Evolutionary conservation across 2,797 vertebrate genomes (phyloP), one percentile per base, ranked within the genome.

Genomic region (Jordanella pulchra): DNA sequence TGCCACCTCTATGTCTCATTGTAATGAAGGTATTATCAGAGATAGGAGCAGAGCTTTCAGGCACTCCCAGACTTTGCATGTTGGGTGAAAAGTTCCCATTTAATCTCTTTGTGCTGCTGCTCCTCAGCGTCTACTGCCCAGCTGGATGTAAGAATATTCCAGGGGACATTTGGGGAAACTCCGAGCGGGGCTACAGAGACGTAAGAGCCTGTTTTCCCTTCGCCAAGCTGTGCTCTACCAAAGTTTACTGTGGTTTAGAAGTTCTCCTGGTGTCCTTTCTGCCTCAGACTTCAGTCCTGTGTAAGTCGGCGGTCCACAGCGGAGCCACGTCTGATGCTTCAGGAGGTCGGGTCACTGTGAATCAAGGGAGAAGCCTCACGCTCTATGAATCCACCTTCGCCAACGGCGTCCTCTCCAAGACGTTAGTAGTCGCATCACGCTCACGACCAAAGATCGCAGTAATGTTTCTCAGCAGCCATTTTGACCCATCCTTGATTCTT

Each of bases 141-240:
- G 96, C 94, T 0, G 96, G 96, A 72, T 97, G 96, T 82, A 95
- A 91, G 84, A 87, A 91, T 53, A 90, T 96, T 42, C 69, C 89
- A 0, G 96, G 95, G 27, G 96, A 97, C n/a, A 92, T 97, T 75
- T 96, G 95, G 95, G 96, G 96, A 68, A 94, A 93, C 84, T 88
- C 84, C 0, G 93, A 87, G 12, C 94, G 93, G 56, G 96, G 96
- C 69, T 97, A 97, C 91, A 94, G 96, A 90, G 96, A 97, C 2
- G 96, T 97, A 91, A 95, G 95, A 89, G 17, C 27, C 47, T 50
- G 14, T 4, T 70, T 69, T 55, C 2, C 9, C 67, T 72, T 35
- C 6, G 13, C 1, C 14, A 25, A 66, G 25, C 17, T 53, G 7
- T 21, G 4, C 7, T 28, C 23, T 63, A 56, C 17, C 39, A 48